Percentiles rank a stretch among this genome's conserved stretches.
Conservation (phyloP, 2,888 invertebrate genomes). For the Mellilla xanthometata region DNA sequence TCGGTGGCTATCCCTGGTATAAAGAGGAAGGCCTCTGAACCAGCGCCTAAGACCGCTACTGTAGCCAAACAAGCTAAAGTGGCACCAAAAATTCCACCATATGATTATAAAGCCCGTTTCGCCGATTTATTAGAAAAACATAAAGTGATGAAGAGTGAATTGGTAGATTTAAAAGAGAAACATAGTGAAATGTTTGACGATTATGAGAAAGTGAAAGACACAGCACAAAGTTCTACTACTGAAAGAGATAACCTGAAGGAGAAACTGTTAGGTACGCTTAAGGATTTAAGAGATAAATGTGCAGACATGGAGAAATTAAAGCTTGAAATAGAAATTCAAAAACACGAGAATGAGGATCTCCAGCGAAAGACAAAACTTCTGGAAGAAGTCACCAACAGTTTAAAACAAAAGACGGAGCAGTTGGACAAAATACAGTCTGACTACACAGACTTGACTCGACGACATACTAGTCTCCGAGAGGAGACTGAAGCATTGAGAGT, state of each 20-base stretch:
- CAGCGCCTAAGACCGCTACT: slow-evolving; percentile 42
- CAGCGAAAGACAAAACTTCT: slow-evolving; percentile 63
- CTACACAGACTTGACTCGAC: slow-evolving; percentile 58
- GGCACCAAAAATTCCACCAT: slow-evolving; percentile 83
- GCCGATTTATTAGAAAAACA: slow-evolving; percentile 84
- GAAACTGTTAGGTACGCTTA: slow-evolving; percentile 57
- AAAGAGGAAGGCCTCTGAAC: slow-evolving; percentile 64
- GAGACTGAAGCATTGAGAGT: slow-evolving; percentile 69
- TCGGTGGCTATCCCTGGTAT: slow-evolving; percentile 56
- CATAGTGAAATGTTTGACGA: slow-evolving; percentile 76
- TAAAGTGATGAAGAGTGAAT: slow-evolving; percentile 77
- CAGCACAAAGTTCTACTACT: slow-evolving; percentile 49
- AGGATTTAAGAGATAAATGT: slow-evolving; percentile 60
- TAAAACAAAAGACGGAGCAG: slow-evolving; percentile 65
- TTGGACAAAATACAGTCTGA: slow-evolving; percentile 61
- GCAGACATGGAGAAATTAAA: slow-evolving; percentile 62
- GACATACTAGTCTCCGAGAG: slow-evolving; percentile 66
- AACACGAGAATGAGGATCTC: slow-evolving; percentile 68
- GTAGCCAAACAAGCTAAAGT: slow-evolving; percentile 59
- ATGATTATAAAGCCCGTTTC: slow-evolving; percentile 86
- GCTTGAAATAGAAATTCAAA: slow-evolving; percentile 67
- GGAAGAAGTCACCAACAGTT: slow-evolving; percentile 64
- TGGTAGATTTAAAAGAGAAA: slow-evolving; percentile 74
- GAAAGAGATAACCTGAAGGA: slow-evolving; percentile 66
- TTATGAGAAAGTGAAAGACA: slow-evolving; percentile 74